phyloP scores from a whole-genome alignment of 2,113 vertebrate species.

The Indicator maculatus region DNA sequence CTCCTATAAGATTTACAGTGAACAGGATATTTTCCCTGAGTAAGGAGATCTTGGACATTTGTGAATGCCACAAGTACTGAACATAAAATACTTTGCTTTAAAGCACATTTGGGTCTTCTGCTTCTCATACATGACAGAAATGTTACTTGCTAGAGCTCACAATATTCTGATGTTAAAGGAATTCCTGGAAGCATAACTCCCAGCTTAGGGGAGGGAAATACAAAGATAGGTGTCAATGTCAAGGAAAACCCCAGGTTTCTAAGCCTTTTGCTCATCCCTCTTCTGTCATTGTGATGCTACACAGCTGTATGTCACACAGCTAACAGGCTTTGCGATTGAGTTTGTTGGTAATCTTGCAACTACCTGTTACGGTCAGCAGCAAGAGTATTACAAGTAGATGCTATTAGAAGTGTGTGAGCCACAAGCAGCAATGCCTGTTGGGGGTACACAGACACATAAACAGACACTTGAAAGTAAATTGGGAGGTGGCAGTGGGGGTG shows the following conservation, averaged over 20 bases:
- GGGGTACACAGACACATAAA: rapidly evolving
- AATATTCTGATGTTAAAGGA: background rate
- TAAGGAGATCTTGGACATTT: background rate
- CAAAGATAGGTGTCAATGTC: background rate
- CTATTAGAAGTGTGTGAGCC: background rate
- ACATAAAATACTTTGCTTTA: background rate
- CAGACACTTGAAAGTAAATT: background rate
- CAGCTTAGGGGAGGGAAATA: background rate
- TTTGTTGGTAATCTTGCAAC: background rate
- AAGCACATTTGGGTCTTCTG: background rate
- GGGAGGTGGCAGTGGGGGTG: background rate
- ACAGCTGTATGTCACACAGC: background rate
- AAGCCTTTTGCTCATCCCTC: background rate
- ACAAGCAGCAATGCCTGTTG: rapidly evolving
- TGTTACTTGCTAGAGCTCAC: background rate
- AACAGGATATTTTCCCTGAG: background rate
- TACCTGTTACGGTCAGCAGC: background rate
- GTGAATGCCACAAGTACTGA: background rate
- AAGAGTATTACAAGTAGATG: background rate
- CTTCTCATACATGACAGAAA: background rate
- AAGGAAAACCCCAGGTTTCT: background rate
- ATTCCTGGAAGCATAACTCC: background rate
- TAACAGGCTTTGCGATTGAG: background rate
- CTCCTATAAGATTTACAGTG: background rate
- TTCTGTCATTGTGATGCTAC: background rate